Percentiles rank a stretch among this genome's conserved stretches.
These are phyloP conservation scores for Eudemis profundana DNA, from an alignment of 2,888 invertebrate genomes.

Conservation along the genomic window DNA sequence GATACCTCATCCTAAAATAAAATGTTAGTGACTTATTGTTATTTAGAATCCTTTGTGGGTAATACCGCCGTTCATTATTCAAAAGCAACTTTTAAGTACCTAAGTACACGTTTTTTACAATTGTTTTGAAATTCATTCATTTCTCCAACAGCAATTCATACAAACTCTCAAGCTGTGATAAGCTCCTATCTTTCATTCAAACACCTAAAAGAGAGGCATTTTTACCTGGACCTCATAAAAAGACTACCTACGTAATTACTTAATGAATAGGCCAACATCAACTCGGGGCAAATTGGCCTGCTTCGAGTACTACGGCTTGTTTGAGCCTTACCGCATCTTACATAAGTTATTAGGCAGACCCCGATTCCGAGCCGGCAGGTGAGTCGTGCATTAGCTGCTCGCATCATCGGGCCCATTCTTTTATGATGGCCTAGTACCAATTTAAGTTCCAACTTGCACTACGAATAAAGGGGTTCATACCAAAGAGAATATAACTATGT, in stretches of 20 bases:
- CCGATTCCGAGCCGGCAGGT: slow-evolving; percentile 47
- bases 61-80: slow-evolving; percentile 15
- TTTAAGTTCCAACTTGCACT: background rate
- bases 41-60: background rate
- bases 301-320: slow-evolving; percentile 42
- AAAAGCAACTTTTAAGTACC: slow-evolving; percentile 13
- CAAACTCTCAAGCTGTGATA: slow-evolving; percentile 44
- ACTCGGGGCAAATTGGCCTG: slow-evolving; percentile 53
- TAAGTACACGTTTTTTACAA: slow-evolving; percentile 7
- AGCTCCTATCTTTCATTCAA: slow-evolving; percentile 44
- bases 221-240: slow-evolving; percentile 62
- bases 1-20: slow-evolving; percentile 1
- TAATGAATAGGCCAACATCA: slow-evolving; percentile 59
- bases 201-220: slow-evolving; percentile 47
- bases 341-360: slow-evolving; percentile 64
- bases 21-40: background rate
- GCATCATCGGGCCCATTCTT: slow-evolving; percentile 31
- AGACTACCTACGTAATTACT: slow-evolving; percentile 62
- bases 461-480: background rate
- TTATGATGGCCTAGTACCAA: slow-evolving; percentile 17
- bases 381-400: slow-evolving; percentile 56
- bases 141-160: slow-evolving; percentile 34
- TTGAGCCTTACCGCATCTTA: slow-evolving; percentile 58
- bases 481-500: too few species aligned
- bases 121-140: slow-evolving; percentile 46